Base-by-base conservation (phyloP, 2,113 vertebrate genomes). In the Salvelinus fontinalis region DNA sequence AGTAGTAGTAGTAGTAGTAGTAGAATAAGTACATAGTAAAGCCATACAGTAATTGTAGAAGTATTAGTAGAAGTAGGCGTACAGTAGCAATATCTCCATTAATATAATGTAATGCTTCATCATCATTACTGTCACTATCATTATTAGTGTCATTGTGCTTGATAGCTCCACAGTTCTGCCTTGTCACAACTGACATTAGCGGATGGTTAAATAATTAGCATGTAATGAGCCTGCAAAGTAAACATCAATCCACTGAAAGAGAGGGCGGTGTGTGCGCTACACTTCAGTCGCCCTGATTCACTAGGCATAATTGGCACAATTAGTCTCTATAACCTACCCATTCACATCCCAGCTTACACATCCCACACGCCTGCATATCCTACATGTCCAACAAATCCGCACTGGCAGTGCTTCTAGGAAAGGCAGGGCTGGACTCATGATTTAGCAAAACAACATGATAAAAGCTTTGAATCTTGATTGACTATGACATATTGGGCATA, bases 221-320 rank as follows among this genome's bases (percentile, higher is more conserved):
- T 62, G 51, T 77, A 75, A 76, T 71, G 51, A 81, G 67, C 48
- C 67, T 8, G 66, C 70, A 81, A 79, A 31, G 62, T 27, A 79
- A 83, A 72, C 51, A 54, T 54, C 51, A 54, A 54, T 54, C 51
- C 16, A 14, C 51, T 54, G 14, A 54, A 54, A 66, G 73, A 70
- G 73, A 64, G 75, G 26, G 65, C 13, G 24, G 26, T 20, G 14
- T 60, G 67, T 31, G n/a, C 13, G 39, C 39, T 67, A 59, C 69
- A 26, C 14, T 14, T 73, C 18, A 24, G 12, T n/a, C 67, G 57
- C 54, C 60, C 24, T 59, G 51, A 69, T 72, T 73, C 62, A 3
- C 20, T 70, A 57, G 16, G 59, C 59, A 27, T 75, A 69, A 75
- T 75, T 70, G 66, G 59, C 59, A 44, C 31, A 72, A 73, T 76